Evolutionary conservation across 2,888 invertebrate species (phyloP).

Genomic region (Leptodirus hochenwartii): DNA sequence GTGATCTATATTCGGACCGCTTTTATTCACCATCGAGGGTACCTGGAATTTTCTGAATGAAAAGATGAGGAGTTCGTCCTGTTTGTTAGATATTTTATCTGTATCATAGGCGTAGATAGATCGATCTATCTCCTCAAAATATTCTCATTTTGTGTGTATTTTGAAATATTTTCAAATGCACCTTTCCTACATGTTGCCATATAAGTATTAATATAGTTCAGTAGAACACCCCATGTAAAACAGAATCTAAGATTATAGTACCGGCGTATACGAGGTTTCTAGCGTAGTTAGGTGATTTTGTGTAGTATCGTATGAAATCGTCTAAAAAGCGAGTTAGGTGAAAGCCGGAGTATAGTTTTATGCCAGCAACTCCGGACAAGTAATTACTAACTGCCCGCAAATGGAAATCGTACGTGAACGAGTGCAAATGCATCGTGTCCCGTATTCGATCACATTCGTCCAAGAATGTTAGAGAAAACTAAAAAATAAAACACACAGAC

Average conservation of each 20-base stretch:
- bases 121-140: too few species aligned
- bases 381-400: conserved; percentile 47
- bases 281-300: conserved; percentile 58
- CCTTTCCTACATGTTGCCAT: too few species aligned
- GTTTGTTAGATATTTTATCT: too few species aligned
- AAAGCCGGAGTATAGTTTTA: conserved; percentile 37
- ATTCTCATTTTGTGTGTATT: too few species aligned
- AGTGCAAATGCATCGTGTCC: conserved; percentile 54
- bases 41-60: too few species aligned
- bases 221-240: conserved; percentile 6
- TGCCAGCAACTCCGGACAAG: conserved; percentile 34
- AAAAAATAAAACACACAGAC: conserved; percentile 19
- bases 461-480: conserved; percentile 42
- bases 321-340: conserved; percentile 54
- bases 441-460: conserved; percentile 52
- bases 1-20: too few species aligned
- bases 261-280: conserved; percentile 53
- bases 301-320: conserved; percentile 61
- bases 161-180: too few species aligned
- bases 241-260: conserved; percentile 15
- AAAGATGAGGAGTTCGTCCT: too few species aligned
- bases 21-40: too few species aligned
- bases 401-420: conserved; percentile 63
- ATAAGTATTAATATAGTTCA: conserved; percentile 6
- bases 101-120: too few species aligned